Evolutionary conservation across 1,140 invertebrate species (phyloP).

Genomic region (Megalonaias nervosa): DNA sequence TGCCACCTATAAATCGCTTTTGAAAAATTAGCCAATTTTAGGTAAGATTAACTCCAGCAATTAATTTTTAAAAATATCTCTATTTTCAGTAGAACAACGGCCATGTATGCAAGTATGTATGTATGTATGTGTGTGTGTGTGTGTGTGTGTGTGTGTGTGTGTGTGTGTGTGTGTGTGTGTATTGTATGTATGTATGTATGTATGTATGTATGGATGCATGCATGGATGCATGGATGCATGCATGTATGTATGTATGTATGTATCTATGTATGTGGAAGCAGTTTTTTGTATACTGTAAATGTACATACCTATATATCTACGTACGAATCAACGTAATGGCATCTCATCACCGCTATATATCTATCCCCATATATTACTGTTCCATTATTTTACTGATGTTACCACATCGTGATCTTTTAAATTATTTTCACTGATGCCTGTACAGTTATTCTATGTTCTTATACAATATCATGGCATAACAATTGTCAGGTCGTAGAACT

Average conservation of each 20-base stretch:
- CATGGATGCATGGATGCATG: conserved; percentile 34
- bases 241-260: too few species aligned
- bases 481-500: too few species aligned
- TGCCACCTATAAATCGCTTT: too few species aligned
- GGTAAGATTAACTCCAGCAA: too few species aligned
- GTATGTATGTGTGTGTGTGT: too few species aligned
- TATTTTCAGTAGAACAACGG: too few species aligned
- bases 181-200: conserved; percentile 35
- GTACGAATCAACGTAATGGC: conserved; percentile 19
- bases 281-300: background rate
- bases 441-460: conserved; percentile 5
- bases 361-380: background rate
- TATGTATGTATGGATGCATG: conserved; percentile 37
- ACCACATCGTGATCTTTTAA: background rate
- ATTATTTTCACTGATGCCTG: background rate
- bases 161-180: conserved; percentile 36
- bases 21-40: too few species aligned
- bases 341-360: background rate
- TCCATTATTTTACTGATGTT: background rate
- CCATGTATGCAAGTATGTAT: too few species aligned
- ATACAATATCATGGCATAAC: background rate
- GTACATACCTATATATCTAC: conserved; percentile 23
- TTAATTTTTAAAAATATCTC: too few species aligned
- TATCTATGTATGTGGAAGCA: conserved; percentile 19
- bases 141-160: too few species aligned